A percentile compares a stretch with the other conserved stretches of the same genome.
Conservation (phyloP, 2,888 invertebrate genomes). For the Cephus pulcher region DNA sequence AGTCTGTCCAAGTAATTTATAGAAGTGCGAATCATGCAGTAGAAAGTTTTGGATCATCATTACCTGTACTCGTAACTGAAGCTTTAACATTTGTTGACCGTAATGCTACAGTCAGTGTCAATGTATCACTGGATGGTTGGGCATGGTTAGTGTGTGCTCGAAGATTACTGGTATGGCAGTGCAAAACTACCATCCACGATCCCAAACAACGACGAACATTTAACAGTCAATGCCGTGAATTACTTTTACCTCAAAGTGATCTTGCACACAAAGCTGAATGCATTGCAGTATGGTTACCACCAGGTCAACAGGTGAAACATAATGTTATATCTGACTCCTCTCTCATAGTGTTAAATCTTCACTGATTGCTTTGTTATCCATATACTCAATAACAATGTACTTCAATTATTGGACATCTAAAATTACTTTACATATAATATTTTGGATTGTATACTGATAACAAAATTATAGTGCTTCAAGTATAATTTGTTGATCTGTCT, state of each 20-base stretch:
- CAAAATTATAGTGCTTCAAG: too few relatives aligned
- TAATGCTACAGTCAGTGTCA: conserved; percentile 72
- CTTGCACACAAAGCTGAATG: conserved; percentile 90
- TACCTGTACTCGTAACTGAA: conserved; percentile 91
- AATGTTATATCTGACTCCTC: not conserved
- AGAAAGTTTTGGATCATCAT: conserved; percentile 83
- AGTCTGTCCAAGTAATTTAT: conserved; percentile 80
- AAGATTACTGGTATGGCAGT: conserved; percentile 87
- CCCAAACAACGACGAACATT: conserved; percentile 65
- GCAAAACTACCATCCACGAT: conserved; percentile 68
- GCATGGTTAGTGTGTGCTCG: conserved; percentile 89
- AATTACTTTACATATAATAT: not conserved
- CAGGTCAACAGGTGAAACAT: conserved; percentile 68
- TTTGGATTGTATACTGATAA: too few relatives aligned
- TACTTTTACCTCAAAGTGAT: conserved; percentile 91
- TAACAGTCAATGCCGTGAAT: conserved; percentile 81
- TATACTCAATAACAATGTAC: not conserved
- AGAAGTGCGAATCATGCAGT: conserved; percentile 80
- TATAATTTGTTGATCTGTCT: not conserved
- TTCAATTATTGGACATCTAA: not conserved
- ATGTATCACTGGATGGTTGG: conserved; percentile 78
- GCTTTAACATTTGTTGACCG: conserved; percentile 84
- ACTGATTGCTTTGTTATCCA: not conserved
- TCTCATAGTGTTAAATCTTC: not conserved
- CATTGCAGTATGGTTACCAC: conserved; percentile 77